Base-by-base conservation (phyloP, 2,888 invertebrate genomes). In the Caenorhabditis japonica region DNA sequence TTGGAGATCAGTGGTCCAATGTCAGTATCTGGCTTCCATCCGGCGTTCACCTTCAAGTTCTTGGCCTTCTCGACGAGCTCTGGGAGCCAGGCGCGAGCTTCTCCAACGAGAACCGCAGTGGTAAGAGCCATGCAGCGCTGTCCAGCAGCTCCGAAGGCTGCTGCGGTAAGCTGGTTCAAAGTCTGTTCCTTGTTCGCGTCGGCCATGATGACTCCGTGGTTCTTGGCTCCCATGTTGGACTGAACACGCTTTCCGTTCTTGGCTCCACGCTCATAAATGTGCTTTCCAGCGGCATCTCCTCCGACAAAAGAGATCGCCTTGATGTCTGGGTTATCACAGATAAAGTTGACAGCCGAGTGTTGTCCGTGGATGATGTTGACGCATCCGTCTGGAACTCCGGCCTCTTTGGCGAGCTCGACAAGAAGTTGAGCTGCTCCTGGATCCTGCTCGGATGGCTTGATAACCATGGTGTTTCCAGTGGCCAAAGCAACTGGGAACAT, bases 41-140 rank as follows among this genome's bases (percentile, higher is more conserved):
- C 92, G 10, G 96, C 96, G 88, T 93, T 95, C 4, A 99, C 97
- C 89, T 94, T 94, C 52, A 96, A 90, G 69, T 92, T 92, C 86
- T 91, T 91, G 0, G 94, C 94, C 81, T 91, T 92, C 88, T 92
- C 92, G 0, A 94, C 93, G 43, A 85, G 68, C 56, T 99, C 97
- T 0, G 94, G 93, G 68, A 99, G 92, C 99, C 99, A 99, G 36
- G 94, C 91, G 82, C 92, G 92, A 0, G 97, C 92, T 82, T 95
- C 93, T 80, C 94, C 94, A 0, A 97, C 95, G 88, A 96, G 93
- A 30, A 96, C 92, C 1, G 83, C 85, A 0, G 95, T 95, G 56
- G 96, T 94, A 52, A 99, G 91, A 1, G 99, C 99, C 99, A 99
- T 99, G 88, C 99, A 99, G 41, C 99, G 91, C 89, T 99, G 99